Evolutionary conservation across 2,888 invertebrate species (phyloP), one percentile per base, ranked within the genome.

Genomic region (Melinaea marsaeus): DNA sequence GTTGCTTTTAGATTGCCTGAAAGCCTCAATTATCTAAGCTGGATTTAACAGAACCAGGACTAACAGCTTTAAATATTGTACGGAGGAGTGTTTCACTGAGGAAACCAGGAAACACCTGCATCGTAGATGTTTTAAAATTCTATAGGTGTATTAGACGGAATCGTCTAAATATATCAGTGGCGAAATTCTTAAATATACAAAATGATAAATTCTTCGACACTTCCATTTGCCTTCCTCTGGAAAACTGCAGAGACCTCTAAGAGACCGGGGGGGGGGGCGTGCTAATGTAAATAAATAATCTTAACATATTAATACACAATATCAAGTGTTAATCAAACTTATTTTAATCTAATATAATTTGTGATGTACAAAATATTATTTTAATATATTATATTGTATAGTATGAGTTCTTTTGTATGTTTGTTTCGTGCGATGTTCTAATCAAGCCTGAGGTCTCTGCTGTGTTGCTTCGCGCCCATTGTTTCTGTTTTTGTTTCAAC

Each of bases 1-100:
- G 63, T 54, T n/a, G 48, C 11, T 46, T 63, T 57, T 60, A 54
- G 57, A 34, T 45, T 35, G 45, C 9, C 22, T 34, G 33, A 22
- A 32, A 51, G n/a, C 32, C 4, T 51, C 32, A 51, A 51, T 51
- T 51, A 51, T 51, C 51, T 13, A 55, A 60, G 35, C 33, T 45
- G 51, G 45, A 60, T 56, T 59, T 60, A 63, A 63, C 42, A 48
- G 51, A 57, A 63, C 45, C 45, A 48, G 42, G 33, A 22, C 54
- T 60, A 63, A 60, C 63, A 60, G 57, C 51, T 34, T 46, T 63
- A 60, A 60, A 60, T 60, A 46, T 54, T 57, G 60, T 60, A 6
- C 45, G 54, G 57, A 46, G 60, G 55, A 57, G 37, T 37, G 34
- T 13, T 13, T 51, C 7, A 32, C 32, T 51, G 51, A 11, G 51